phyloP scores from a whole-genome alignment of 2,113 vertebrate species.

The Numenius arquata region DNA sequence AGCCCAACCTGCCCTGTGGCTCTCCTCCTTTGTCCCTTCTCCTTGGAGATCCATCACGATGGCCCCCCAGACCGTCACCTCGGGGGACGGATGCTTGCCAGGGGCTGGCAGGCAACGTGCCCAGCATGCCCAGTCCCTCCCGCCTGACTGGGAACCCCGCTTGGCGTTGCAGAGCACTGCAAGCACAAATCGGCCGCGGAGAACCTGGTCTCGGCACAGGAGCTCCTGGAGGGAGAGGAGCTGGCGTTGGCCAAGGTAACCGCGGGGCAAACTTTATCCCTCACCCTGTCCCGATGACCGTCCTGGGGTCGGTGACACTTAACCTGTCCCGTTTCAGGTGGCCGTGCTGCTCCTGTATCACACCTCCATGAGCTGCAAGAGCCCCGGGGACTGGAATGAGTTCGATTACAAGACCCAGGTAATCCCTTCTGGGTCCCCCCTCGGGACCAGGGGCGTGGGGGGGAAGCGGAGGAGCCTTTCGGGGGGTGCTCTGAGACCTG shows the following conservation, averaged over 20 bases:
- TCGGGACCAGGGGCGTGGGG: no score
- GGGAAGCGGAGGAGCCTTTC: neutral
- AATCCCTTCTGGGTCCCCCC: neutral
- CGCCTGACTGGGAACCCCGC: neutral
- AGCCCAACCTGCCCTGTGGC: no score
- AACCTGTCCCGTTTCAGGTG: slow-evolving; percentile 52
- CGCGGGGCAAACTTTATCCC: accelerated
- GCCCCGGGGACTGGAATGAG: slow-evolving; percentile 67
- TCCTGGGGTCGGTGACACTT: neutral
- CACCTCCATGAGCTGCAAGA: slow-evolving; percentile 78
- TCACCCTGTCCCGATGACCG: accelerated
- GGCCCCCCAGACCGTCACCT: neutral
- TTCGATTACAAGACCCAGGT: slow-evolving; percentile 86
- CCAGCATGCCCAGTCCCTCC: no score
- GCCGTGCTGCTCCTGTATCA: slow-evolving; percentile 82
- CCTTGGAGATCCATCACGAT: neutral
- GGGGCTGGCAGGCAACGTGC: accelerated
- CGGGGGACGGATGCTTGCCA: accelerated
- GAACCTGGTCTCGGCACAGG: slow-evolving; percentile 71
- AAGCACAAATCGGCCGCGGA: slow-evolving; percentile 70
- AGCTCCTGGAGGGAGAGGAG: slow-evolving; percentile 75
- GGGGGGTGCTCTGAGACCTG: accelerated
- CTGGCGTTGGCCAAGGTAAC: slow-evolving; percentile 89
- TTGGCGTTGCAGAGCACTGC: slow-evolving; percentile 74
- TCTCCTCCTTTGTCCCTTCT: neutral